Base-by-base conservation (phyloP, 2,797 vertebrate genomes). In the Mus minutoides region DNA sequence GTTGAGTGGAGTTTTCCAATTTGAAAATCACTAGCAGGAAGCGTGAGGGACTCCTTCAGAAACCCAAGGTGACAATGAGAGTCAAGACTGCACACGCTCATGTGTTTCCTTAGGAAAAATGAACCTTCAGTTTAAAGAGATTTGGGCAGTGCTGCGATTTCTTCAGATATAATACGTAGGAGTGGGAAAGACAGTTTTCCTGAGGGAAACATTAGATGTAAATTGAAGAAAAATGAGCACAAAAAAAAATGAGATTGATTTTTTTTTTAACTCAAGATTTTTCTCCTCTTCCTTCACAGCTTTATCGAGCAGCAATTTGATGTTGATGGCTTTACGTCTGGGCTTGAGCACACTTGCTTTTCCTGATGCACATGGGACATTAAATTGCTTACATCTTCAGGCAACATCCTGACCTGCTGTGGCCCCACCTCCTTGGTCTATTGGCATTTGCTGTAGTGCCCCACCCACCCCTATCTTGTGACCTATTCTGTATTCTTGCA, bases 11-110 rank as follows among this genome's bases (percentile, higher is more conserved):
- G 43, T 29, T 73, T 88, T 88, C 37, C 91, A 88, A 49, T 92
- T 96, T 96, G 96, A 94, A 96, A 96, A 95, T 58, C 77, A 75
- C 91, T 71, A 46, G 60, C 88, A 78, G 89, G 92, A 91, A 97
- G 69, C 6, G 0, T 26, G 88, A 95, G 71, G 69, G 76, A 82
- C 94, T 97, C 96, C 76, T 85, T 93, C 83, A 54, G 93, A 95
- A 97, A 90, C 92, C 58, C 73, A 75, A 97, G 90, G 96, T 95
- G 97, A 94, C 97, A 97, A 96, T 34, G 91, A 75, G 92, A 96
- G 91, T 97, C 96, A 97, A 97, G 97, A 97, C 95, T 58, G 89
- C 93, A 96, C 97, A 97, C 69, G 97, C 52, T 97, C 34, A 8
- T 77, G 71, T 77, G 95, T 77, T 97, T 94, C 80, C 86, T 13